phyloP scores from a whole-genome alignment of 2,113 vertebrate species.

The Corythornis cristatus region DNA sequence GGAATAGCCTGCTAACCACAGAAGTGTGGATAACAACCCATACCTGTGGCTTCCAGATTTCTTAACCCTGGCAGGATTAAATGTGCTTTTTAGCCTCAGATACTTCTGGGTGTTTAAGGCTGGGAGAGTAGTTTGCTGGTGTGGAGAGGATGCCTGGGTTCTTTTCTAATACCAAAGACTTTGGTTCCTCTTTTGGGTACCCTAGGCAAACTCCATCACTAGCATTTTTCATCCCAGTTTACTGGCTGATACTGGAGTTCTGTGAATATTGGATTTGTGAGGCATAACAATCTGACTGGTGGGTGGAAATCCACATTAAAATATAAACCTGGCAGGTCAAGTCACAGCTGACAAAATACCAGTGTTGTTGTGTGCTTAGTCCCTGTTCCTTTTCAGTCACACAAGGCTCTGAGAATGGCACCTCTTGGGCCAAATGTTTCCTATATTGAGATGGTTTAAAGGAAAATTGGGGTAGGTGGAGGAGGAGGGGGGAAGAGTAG shows the following conservation, averaged over 20 bases:
- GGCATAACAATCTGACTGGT: conserved; percentile 25
- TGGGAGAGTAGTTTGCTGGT: background rate
- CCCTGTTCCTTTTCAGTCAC: background rate
- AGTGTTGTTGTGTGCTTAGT: background rate
- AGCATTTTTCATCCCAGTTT: background rate
- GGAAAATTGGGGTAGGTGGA: background rate
- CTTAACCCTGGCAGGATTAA: conserved; percentile 37
- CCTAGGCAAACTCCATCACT: conserved; percentile 1
- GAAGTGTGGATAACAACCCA: background rate
- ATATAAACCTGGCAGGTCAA: conserved; percentile 50
- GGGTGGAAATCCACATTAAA: conserved; percentile 47
- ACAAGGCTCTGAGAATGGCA: background rate
- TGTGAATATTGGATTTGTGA: conserved; percentile 50
- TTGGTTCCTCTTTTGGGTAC: background rate
- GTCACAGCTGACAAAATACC: conserved; percentile 26
- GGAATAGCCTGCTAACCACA: background rate
- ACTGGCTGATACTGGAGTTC: background rate
- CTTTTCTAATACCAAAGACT: conserved; percentile 10
- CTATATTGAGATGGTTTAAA: background rate
- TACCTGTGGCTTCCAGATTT: conserved; percentile 7
- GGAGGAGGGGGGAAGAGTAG: background rate
- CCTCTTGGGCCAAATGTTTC: background rate
- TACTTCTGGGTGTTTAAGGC: background rate
- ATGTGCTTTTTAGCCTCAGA: conserved; percentile 12
- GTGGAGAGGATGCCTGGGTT: background rate